Evolutionary conservation across 2,888 invertebrate species (phyloP), one percentile per base, ranked within the genome.

Genomic region (Drosophila leonis): DNA sequence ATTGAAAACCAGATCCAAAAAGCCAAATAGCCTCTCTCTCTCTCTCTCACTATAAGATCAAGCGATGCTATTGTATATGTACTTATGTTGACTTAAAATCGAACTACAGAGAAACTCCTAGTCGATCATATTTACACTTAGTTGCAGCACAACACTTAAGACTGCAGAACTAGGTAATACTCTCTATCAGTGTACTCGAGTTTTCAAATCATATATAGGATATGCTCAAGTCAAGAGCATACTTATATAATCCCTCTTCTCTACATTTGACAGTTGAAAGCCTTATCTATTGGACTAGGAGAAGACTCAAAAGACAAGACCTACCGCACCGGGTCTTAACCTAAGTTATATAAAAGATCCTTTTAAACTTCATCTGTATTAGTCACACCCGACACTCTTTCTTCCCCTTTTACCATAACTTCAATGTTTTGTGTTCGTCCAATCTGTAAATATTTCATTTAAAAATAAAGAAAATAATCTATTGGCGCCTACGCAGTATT

Each of bases 401-500:
- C n/a, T n/a, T n/a, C n/a, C n/a, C n/a, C n/a, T n/a, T n/a, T n/a
- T n/a, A n/a, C n/a, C n/a, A n/a, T n/a, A n/a, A n/a, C n/a, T n/a
- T n/a, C n/a, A n/a, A n/a, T n/a, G n/a, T n/a, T n/a, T n/a, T n/a
- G n/a, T n/a, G n/a, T n/a, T n/a, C n/a, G n/a, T n/a, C n/a, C n/a
- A n/a, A n/a, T n/a, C n/a, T n/a, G n/a, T n/a, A n/a, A n/a, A n/a
- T n/a, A n/a, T n/a, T n/a, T n/a, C n/a, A n/a, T n/a, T n/a, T n/a
- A n/a, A n/a, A n/a, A n/a, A n/a, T n/a, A n/a, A n/a, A n/a, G n/a
- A n/a, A n/a, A n/a, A n/a, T n/a, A n/a, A 24, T 35, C 13, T 13
- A 9, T 0, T 31, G 41, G 2, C 27, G 48, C 29, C 18, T 20
- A 66, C 13, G 59, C 57, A 60, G 48, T 39, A 46, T 57, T 37